Percentiles rank a stretch among this genome's conserved stretches.
phyloP scores from a whole-genome alignment of 2,888 invertebrate species.

The Arge pagana region DNA sequence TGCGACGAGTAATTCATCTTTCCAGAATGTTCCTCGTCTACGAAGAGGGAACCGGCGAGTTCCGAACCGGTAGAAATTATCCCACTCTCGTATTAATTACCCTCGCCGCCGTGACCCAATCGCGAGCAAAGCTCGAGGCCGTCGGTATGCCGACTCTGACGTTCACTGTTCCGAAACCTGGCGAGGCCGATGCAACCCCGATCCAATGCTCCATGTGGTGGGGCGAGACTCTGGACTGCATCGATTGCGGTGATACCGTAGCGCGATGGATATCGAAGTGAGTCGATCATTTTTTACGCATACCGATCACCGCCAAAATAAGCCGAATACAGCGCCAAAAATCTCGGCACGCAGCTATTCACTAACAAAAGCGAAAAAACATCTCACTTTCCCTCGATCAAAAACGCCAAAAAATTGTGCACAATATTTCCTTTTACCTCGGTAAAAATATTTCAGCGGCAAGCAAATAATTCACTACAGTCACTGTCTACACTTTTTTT shows the following conservation, averaged over 20 bases:
- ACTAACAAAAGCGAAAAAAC: too few relatives aligned
- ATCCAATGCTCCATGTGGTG: constrained; percentile 47
- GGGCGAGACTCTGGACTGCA: constrained; percentile 56
- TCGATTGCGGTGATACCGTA: constrained; percentile 69
- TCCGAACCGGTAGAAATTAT: constrained; percentile 57
- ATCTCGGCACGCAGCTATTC: too few relatives aligned
- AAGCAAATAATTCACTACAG: background rate
- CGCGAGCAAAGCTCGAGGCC: constrained; percentile 57
- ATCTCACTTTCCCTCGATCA: too few relatives aligned
- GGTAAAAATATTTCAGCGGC: too few relatives aligned
- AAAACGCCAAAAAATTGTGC: too few relatives aligned
- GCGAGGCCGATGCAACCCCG: constrained; percentile 25
- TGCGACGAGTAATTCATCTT: constrained; percentile 24
- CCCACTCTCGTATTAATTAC: constrained; percentile 59
- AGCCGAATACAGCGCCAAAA: too few relatives aligned
- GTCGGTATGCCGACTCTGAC: constrained; percentile 58
- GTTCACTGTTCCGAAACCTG: constrained; percentile 53
- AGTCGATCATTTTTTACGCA: constrained; percentile 39
- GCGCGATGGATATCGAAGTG: constrained; percentile 66
- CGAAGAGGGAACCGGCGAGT: constrained; percentile 53
- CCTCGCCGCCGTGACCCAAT: constrained; percentile 53
- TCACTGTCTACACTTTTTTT: constrained; percentile 1
- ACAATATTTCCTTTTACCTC: too few relatives aligned
- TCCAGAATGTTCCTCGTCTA: constrained; percentile 58
- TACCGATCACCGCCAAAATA: background rate